These are phyloP conservation scores for Noctua fimbriata DNA, from an alignment of 2,888 invertebrate species.

Conservation along the genomic window DNA sequence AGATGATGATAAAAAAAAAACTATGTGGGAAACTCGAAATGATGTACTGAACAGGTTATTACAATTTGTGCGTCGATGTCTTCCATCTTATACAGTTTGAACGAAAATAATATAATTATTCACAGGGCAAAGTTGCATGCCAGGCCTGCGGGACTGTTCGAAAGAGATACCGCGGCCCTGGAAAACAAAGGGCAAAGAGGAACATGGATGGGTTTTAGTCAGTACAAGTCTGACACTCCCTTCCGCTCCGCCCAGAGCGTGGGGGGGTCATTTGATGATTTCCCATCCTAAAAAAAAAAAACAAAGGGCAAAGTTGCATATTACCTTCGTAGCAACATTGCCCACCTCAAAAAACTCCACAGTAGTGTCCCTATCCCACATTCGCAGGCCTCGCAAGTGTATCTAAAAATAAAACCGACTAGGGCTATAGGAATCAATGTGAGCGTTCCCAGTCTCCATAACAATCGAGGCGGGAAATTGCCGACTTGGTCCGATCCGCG, in stretches of 20 bases:
- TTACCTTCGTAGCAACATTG: neutral
- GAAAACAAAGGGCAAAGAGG: too few species aligned
- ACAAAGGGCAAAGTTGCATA: neutral
- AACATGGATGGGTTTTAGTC: too few species aligned
- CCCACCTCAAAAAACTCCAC: neutral
- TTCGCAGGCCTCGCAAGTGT: slow-evolving; percentile 15
- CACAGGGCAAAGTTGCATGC: neutral
- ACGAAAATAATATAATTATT: neutral
- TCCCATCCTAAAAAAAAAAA: too few species aligned
- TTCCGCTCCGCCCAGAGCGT: too few species aligned
- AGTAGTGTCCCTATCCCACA: neutral
- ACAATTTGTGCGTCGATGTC: neutral
- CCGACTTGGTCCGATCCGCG: slow-evolving; percentile 83
- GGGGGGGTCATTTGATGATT: too few species aligned
- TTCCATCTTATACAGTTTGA: neutral
- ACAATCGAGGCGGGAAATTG: slow-evolving; percentile 87
- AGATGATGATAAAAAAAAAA: too few species aligned
- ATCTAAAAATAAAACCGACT: slow-evolving; percentile 60
- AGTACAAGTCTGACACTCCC: too few species aligned
- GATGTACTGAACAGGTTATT: too few species aligned
- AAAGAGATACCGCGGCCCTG: too few species aligned
- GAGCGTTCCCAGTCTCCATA: slow-evolving; percentile 77
- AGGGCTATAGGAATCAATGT: slow-evolving; percentile 78
- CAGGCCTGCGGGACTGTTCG: too few species aligned
- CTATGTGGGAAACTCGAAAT: too few species aligned